Base-by-base conservation (phyloP, 2,888 invertebrate species). In the Piscicola geometra region DNA sequence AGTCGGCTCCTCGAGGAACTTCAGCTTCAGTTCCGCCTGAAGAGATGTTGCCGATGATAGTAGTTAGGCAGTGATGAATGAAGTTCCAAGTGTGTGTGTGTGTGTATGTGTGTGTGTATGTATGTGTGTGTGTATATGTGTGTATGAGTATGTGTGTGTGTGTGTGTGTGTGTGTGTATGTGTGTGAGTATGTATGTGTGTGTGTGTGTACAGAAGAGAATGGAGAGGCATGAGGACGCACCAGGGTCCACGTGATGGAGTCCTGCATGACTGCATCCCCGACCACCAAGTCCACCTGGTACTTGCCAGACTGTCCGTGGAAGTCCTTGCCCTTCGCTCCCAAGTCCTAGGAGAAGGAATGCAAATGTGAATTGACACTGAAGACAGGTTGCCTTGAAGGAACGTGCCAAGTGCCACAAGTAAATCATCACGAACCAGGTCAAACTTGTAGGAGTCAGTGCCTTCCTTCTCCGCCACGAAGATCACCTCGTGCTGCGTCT, bases 231-330 rank as follows among this genome's bases (percentile, higher is more conserved):
- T 47, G 41, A 64, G n/a, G 9, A 71, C 83, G 81, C 79, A 86
- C 94, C 72, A 98, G 84, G 64, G 88, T 85, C 96, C 97, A 98
- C 60, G 91, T 89, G 82, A 97, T 89, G 21, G 97, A 93, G 86
- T 93, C 94, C 80, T 92, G 90, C 77, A 94, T 89, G 5, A 93
- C 90, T 76, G 93, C 90, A 88, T 98, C 99, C 2, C 98, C 99
- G 75, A 98, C 88, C 80, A 94, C 91, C 78, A 98, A 84, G 80
- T 91, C 91, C 79, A 97, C 87, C 78, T 90, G 88, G 87, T 95
- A 95, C 67, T 88, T 86, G 52, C 94, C 97, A 68, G 91, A 91
- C 75, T 88, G 87, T 79, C 89, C 88, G 76, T 89, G 89, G 82
- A 98, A 90, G 82, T 93, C 93, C 81, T 90, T 90, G 25, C 90